Evolutionary conservation across 37 sponge, comb jelly and placozoan species (phyloP).

Genomic region (Bolinopsis microptera): DNA sequence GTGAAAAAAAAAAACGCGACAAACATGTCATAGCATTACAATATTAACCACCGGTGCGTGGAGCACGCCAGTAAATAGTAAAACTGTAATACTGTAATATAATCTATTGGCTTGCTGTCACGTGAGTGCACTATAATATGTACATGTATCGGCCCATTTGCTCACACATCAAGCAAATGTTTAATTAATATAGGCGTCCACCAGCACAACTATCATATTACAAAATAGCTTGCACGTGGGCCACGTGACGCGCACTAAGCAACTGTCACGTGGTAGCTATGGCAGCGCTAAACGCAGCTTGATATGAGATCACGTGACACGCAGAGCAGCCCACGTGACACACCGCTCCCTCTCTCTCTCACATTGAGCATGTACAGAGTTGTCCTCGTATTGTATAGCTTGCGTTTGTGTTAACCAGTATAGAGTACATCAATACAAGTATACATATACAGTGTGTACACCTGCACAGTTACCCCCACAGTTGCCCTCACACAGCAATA

Average conservation of each 20-base stretch:
- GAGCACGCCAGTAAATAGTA: no score
- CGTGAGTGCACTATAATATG: not conserved
- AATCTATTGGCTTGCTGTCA: not conserved
- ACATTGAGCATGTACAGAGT: not conserved
- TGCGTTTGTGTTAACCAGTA: not conserved
- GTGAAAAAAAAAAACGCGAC: not conserved
- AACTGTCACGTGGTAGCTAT: not conserved
- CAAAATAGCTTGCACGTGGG: conserved; percentile 4
- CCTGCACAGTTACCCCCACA: not conserved
- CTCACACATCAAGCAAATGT: not conserved
- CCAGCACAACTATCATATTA: conserved; percentile 27
- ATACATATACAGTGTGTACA: not conserved
- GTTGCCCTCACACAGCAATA: not conserved
- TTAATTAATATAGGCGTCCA: not conserved
- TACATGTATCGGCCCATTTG: not conserved
- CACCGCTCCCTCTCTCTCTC: not conserved
- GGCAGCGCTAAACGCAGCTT: not conserved
- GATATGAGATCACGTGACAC: not conserved
- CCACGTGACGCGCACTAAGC: not conserved
- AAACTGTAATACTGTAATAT: not conserved
- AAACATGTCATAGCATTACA: not conserved
- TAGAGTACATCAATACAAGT: not conserved
- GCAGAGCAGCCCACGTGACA: not conserved
- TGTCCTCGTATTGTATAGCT: not conserved
- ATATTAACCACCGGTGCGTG: not conserved